These are phyloP conservation scores for Frieseomelitta varia DNA, from an alignment of 1,140 invertebrate genomes.

Conservation along the genomic window DNA sequence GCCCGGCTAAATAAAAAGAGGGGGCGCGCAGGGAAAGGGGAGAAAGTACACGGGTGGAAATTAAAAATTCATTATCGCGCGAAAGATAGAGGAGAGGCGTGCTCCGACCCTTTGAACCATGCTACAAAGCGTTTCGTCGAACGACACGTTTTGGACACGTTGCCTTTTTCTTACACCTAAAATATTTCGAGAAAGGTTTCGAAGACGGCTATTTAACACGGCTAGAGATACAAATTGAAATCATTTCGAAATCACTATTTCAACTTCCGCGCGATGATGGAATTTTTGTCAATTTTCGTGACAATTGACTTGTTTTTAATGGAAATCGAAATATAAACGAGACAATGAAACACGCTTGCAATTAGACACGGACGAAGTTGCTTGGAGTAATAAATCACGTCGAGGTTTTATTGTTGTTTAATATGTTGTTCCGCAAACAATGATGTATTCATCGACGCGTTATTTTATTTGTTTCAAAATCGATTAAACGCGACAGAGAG, in stretches of 20 bases:
- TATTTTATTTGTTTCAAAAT: not conserved
- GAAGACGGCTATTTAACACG: not conserved
- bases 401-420: not conserved
- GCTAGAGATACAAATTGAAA: no score
- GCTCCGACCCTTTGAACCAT: not conserved
- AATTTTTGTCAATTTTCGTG: not conserved
- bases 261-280: not conserved
- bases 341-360: not conserved
- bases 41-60: not conserved
- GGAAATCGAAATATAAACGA: not conserved
- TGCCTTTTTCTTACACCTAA: not conserved
- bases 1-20: not conserved
- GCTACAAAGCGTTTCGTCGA: not conserved
- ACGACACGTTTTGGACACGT: not conserved
- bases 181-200: not conserved
- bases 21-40: no score
- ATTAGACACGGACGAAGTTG: not conserved
- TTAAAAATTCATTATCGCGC: slow-evolving; percentile 12
- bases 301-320: not conserved
- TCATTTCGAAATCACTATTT: not conserved
- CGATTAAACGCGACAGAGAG: not conserved
- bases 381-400: not conserved
- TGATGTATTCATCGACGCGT: not conserved
- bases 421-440: not conserved
- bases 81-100: no score